Conservation (phyloP, 37 sponge, comb jelly and placozoan genomes). For the Aplysina aerophoba region DNA sequence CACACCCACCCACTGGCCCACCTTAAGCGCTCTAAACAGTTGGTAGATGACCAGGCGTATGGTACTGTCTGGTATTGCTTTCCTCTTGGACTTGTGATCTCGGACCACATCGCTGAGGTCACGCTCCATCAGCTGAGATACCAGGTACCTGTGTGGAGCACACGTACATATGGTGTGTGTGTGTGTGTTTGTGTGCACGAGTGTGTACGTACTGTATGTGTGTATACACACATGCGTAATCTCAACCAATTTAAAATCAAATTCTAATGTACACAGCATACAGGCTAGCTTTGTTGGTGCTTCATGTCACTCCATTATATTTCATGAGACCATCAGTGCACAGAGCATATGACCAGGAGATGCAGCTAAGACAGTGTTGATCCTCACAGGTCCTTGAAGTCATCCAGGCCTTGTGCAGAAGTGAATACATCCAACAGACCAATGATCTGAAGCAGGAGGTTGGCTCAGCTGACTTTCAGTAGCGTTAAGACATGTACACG, state of each 20-base stretch:
- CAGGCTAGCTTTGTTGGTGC: no score
- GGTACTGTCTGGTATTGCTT: constrained; percentile 65
- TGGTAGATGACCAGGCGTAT: constrained; percentile 96
- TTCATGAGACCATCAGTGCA: no score
- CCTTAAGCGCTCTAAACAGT: constrained; percentile 90
- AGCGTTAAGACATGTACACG: not conserved
- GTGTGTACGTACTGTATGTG: no score
- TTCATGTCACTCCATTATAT: no score
- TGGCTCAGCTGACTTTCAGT: no score
- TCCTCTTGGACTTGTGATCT: constrained; percentile 57
- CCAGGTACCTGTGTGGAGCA: constrained; percentile 88
- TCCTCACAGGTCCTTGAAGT: constrained; percentile 87
- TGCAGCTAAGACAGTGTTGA: no score
- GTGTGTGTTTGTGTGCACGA: no score
- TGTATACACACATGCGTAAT: no score
- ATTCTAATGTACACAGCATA: no score
- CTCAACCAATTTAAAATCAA: no score
- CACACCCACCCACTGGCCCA: constrained; percentile 14
- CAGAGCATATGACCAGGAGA: no score
- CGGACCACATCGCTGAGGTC: constrained; percentile 93
- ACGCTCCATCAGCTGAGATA: constrained; percentile 91
- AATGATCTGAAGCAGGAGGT: constrained; percentile 90
- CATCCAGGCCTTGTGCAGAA: constrained; percentile 47
- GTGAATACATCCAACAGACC: constrained; percentile 89
- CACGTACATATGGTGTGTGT: no score